Evolutionary conservation across 2,888 invertebrate species (phyloP), one percentile per base, ranked within the genome.

Genomic region (Brachyopa scutellaris): DNA sequence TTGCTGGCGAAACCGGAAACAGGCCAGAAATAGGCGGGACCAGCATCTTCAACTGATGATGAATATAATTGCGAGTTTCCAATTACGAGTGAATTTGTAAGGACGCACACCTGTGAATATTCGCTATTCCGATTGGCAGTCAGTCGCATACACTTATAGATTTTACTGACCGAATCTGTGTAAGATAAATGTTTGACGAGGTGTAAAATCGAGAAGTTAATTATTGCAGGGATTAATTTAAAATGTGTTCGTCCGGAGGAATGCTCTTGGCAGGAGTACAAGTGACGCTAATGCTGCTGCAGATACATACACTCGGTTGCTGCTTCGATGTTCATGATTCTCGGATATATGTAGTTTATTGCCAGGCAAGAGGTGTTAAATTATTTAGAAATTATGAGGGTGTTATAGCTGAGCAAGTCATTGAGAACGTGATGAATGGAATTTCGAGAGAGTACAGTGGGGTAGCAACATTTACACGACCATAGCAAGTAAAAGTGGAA

Each of bases 161-260:
- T 47, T 53, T 45, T 7, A 23, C 23, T 15, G 7, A 57, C 19
- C n/a, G 8, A 38, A 33, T 17, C 45, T 21, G 21, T 69, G 36
- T 42, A 53, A 59, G 57, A 59, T 59, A 36, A 53, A 76, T 74
- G 76, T 59, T 64, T 9, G 69, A 69, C 64, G 76, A 80, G 64
- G 80, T 80, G 80, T 80, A 59, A 80, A 80, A 76, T 80, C 69
- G 59, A 53, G 45, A 76, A 70, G 45, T 51, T 53, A 55, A 66
- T 73, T 73, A 74, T 74, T 74, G 49, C 57, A 29, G 42, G 53
- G 64, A 49, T 64, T 77, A 49, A 77, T 19, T 57, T 51, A 45
- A 9, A 38, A 64, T 49, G 2, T 57, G 5, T 19, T 55, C 29
- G 47, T 19, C 13, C 61, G 31, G n/a, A 61, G 29, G 11, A 73